These are phyloP conservation scores for Cyclina sinensis DNA, from an alignment of 1,140 invertebrate species.

Conservation along the genomic window DNA sequence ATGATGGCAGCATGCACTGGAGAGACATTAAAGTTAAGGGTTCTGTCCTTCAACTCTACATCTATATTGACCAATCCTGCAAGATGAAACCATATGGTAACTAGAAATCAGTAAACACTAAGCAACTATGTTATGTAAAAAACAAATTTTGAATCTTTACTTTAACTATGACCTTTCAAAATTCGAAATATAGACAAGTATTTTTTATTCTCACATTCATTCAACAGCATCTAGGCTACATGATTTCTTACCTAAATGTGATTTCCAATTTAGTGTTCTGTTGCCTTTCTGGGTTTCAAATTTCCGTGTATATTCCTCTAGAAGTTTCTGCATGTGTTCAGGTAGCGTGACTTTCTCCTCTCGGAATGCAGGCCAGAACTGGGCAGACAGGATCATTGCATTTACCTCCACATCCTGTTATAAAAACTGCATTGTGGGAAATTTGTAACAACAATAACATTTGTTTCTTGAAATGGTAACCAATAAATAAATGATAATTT, in stretches of 20 bases:
- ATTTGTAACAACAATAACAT: no score
- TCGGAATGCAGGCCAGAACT: conserved; percentile 99
- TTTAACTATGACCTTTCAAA: no score
- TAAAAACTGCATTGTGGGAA: no score
- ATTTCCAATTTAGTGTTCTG: conserved; percentile 97
- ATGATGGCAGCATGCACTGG: conserved; percentile 98
- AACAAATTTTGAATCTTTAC: no score
- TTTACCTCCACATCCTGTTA: conserved; percentile 90
- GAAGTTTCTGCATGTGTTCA: conserved; percentile 92
- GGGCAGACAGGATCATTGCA: conserved; percentile 97
- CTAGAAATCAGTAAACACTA: no score
- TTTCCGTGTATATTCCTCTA: conserved; percentile 94
- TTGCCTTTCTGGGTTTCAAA: conserved; percentile 93
- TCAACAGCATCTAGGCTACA: no score
- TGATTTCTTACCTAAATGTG: conserved; percentile 93
- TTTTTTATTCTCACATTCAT: no score
- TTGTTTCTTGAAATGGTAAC: no score
- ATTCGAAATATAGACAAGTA: no score
- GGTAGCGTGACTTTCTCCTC: conserved; percentile 97
- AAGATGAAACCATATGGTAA: no score
- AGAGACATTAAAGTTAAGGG: conserved; percentile 94
- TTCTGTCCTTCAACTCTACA: conserved; percentile 94
- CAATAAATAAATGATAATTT: no score
- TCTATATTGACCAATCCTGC: conserved; percentile 94
- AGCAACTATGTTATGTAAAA: no score